Evolutionary conservation across 2,113 vertebrate genomes (phyloP), one percentile per base, ranked within the genome.

Genomic region (Tichodroma muraria): DNA sequence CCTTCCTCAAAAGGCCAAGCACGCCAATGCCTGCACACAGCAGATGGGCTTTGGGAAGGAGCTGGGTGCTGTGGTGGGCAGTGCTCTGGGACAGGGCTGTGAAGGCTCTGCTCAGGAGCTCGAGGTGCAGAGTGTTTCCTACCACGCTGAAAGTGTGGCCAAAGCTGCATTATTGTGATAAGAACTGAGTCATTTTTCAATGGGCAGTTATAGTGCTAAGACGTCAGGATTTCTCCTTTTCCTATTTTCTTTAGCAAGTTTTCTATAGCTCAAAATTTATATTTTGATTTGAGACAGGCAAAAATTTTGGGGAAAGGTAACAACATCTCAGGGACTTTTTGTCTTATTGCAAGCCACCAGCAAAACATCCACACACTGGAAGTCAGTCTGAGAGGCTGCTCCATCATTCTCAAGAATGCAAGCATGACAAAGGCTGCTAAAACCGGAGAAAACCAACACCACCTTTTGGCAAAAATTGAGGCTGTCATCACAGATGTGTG

Each of bases 1-100:
- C 93, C 95, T 95, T 96, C 95, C 92, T 59, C 80, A 70, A 84
- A 89, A 54, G 14, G 59, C 82, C 59, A 37, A 24, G 53, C 63
- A 33, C 1, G 0, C 42, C 52, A 64, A 30, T 0, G 14, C 25
- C 47, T 54, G 70, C 81, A 73, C 1, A 5, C 49, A 24, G 2
- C 11, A 60, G 35, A 18, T 1, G 1, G 45, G 33, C 57, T 89
- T 40, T 14, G 31, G 66, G 70, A 80, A 47, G 60, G 57, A 60
- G 72, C 66, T 61, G 63, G 18, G 56, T 3, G 9, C 82, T 66
- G 31, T 3, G 3, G 17, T 15, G 3, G 9, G 47, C 42, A 85
- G 23, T 6, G 3, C 18, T 25, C 40, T 5, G 6, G 9, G 16
- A 37, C n/a, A 44, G 37, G 73, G 47, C 44, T 45, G 20, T 13